phyloP scores from a whole-genome alignment of 2,888 invertebrate genomes.

The Rhaphigaster nebulosa region DNA sequence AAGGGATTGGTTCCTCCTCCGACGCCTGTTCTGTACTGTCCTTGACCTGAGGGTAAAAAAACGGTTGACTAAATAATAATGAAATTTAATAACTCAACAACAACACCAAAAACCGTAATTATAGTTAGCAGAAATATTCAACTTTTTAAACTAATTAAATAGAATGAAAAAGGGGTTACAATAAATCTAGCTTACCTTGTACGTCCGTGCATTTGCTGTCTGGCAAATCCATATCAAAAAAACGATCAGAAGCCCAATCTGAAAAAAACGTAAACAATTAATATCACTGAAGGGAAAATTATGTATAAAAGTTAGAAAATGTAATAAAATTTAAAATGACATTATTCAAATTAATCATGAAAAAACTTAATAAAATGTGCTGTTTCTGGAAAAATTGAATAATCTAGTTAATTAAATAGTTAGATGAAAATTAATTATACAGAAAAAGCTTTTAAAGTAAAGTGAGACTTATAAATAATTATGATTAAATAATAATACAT shows the following conservation, averaged over 20 bases:
- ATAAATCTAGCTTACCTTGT: constrained; percentile 32
- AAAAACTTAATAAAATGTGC: too few relatives aligned
- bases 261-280: not conserved
- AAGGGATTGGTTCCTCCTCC: constrained; percentile 36
- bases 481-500: too few relatives aligned
- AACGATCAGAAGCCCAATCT: constrained; percentile 42
- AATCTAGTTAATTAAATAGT: too few relatives aligned
- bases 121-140: too few relatives aligned
- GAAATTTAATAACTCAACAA: not conserved
- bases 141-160: not conserved
- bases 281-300: too few relatives aligned
- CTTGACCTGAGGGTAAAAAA: not conserved
- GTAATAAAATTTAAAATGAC: too few relatives aligned
- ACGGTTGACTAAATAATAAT: not conserved
- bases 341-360: not conserved
- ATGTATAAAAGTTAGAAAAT: too few relatives aligned
- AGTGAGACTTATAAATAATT: too few relatives aligned
- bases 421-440: too few relatives aligned
- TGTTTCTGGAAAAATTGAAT: too few relatives aligned
- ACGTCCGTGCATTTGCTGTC: constrained; percentile 11
- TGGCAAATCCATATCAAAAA: constrained; percentile 19
- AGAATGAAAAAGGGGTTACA: not conserved
- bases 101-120: not conserved
- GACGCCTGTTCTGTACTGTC: constrained; percentile 43
- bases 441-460: too few relatives aligned